A percentile compares a stretch with the other conserved stretches of the same genome.
These are phyloP conservation scores for Pimpla rufipes DNA, from an alignment of 2,888 invertebrate genomes.

Conservation along the genomic window DNA sequence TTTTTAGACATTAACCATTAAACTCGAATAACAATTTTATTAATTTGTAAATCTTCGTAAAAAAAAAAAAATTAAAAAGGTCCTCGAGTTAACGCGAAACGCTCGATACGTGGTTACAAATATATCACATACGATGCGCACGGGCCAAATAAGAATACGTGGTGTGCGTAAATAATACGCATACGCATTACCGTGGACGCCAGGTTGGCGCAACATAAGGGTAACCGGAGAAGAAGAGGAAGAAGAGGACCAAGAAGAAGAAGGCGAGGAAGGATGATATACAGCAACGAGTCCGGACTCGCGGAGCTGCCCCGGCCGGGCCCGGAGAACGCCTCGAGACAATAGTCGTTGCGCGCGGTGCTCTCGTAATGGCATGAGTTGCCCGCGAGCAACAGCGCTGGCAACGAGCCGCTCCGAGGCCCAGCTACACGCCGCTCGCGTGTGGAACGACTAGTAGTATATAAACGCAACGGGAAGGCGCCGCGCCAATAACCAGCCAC, in stretches of 20 bases:
- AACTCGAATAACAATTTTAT: no score
- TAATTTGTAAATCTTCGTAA: neutral
- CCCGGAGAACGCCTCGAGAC: slow-evolving; percentile 53
- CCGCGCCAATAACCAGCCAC: slow-evolving; percentile 12
- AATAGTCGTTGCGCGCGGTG: slow-evolving; percentile 48
- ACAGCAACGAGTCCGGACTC: slow-evolving; percentile 57
- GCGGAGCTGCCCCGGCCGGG: slow-evolving; percentile 14
- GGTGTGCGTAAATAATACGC: slow-evolving; percentile 59
- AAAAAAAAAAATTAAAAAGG: neutral
- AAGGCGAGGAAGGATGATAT: slow-evolving; percentile 42
- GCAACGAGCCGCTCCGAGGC: slow-evolving; percentile 48
- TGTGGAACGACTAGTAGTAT: no score
- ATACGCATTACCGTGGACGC: slow-evolving; percentile 44
- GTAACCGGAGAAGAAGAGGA: slow-evolving; percentile 63
- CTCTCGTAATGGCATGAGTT: slow-evolving; percentile 53
- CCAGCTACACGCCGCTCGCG: slow-evolving; percentile 28
- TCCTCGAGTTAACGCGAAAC: neutral
- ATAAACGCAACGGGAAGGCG: no score
- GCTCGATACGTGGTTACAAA: neutral
- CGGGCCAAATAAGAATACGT: slow-evolving; percentile 10
- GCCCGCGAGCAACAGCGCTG: slow-evolving; percentile 40
- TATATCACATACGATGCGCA: slow-evolving; percentile 3
- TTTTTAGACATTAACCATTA: neutral
- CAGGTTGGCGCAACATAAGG: slow-evolving; percentile 60
- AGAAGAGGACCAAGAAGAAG: slow-evolving; percentile 15